phyloP scores from a whole-genome alignment of 2,113 vertebrate species.

The Eulemur rufifrons region DNA sequence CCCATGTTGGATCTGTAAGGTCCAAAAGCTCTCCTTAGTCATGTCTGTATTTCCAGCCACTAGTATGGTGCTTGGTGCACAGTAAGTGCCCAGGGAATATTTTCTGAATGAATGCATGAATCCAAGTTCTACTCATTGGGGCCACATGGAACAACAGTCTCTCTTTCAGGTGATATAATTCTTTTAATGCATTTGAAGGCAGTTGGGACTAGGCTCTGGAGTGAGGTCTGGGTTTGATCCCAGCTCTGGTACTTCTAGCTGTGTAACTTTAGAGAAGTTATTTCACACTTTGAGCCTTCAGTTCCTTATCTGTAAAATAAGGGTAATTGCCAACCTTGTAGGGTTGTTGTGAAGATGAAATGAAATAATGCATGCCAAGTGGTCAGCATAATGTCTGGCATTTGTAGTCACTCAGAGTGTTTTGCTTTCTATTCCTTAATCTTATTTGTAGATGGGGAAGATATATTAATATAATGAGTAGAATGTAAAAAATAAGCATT shows the following conservation, averaged over 20 bases:
- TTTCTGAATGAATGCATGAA: not conserved
- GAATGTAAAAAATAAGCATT: conserved; percentile 23
- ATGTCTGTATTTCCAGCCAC: not conserved
- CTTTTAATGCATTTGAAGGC: not conserved
- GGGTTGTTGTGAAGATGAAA: not conserved
- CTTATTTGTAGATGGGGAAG: not conserved
- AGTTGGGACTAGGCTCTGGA: not conserved
- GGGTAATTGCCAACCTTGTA: not conserved
- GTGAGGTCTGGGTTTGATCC: not conserved
- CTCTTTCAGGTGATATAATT: not conserved
- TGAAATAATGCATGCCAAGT: not conserved
- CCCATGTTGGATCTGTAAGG: not conserved
- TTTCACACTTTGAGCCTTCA: not conserved
- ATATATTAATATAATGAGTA: not conserved
- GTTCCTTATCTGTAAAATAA: not conserved
- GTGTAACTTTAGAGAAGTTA: not conserved
- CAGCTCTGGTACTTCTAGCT: not conserved
- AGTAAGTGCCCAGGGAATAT: not conserved
- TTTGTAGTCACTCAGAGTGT: not conserved
- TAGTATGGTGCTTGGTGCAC: not conserved
- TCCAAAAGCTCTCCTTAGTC: not conserved
- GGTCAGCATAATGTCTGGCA: not conserved
- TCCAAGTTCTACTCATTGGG: not conserved
- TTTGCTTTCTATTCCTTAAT: not conserved
- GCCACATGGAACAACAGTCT: not conserved